These are phyloP conservation scores for Tachina lurida DNA, from an alignment of 2,888 invertebrate species.

Conservation along the genomic window DNA sequence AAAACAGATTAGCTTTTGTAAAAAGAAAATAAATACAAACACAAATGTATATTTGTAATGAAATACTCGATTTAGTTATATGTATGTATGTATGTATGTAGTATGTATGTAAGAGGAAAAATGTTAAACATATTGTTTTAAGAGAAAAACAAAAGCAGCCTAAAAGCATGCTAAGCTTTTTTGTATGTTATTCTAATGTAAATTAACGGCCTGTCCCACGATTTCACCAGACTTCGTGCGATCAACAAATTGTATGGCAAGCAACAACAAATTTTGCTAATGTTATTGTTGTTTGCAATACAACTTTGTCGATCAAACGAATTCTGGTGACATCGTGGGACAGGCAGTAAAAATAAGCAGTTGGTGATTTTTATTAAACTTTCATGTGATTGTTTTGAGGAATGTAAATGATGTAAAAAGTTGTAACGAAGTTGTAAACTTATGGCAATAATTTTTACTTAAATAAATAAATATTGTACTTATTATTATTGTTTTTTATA, in stretches of 20 bases:
- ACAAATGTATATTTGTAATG: not conserved
- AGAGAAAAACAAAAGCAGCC: not conserved
- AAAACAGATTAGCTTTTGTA: not conserved
- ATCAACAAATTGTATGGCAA: no score
- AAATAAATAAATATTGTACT: constrained; percentile 3
- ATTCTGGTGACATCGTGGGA: no score
- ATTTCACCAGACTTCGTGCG: no score
- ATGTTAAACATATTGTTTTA: not conserved
- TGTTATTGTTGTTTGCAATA: no score
- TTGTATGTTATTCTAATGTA: not conserved
- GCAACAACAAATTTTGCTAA: no score
- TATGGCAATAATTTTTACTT: constrained; percentile 79
- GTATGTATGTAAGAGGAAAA: no score
- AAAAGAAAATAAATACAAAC: not conserved
- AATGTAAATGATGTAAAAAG: not conserved
- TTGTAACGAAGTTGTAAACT: constrained; percentile 79
- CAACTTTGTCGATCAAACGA: no score
- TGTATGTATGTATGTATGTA: no score
- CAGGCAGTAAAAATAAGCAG: no score
- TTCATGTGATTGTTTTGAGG: not conserved
- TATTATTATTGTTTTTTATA: constrained; percentile 5
- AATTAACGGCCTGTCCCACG: no score
- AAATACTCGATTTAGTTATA: not conserved
- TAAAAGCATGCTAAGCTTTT: constrained; percentile 23
- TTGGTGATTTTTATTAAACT: not conserved